Conservation (phyloP, 2,113 vertebrate genomes). For the Anolis carolinensis region DNA sequence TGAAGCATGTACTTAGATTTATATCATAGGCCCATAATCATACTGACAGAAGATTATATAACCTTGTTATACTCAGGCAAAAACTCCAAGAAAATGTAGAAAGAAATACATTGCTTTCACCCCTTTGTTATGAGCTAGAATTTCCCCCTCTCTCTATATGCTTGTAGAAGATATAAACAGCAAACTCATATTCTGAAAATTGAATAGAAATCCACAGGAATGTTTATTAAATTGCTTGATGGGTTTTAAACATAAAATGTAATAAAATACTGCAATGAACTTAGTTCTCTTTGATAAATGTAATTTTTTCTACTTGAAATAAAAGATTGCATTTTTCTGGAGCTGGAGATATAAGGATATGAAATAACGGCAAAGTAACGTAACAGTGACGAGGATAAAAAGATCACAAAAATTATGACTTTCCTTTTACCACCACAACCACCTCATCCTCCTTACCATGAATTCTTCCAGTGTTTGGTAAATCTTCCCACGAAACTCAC, state of each 20-base stretch:
- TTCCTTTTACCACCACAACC: neutral
- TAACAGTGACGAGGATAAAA: neutral
- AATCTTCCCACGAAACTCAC: conserved; percentile 92
- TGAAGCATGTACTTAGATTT: neutral
- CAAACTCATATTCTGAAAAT: neutral
- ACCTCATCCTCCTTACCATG: conserved; percentile 84
- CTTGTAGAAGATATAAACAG: neutral
- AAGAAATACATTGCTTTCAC: neutral
- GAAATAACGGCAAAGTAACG: neutral
- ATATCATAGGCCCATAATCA: neutral
- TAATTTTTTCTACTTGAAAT: neutral
- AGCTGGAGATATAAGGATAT: neutral
- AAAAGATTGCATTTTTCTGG: conserved; percentile 27
- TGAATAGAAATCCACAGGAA: neutral
- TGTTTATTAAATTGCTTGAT: neutral
- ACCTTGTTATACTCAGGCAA: neutral
- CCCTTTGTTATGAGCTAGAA: neutral
- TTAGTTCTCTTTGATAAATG: conserved; percentile 22
- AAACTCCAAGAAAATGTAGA: neutral
- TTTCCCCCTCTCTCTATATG: too few species aligned
- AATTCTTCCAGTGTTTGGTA: conserved; percentile 95
- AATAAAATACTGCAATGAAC: conserved; percentile 12
- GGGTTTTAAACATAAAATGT: neutral
- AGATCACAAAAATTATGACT: neutral
- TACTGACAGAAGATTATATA: conserved; percentile 2